Evolutionary conservation across 2,797 vertebrate species (phyloP).

Genomic region (Cheirogaleus major): DNA sequence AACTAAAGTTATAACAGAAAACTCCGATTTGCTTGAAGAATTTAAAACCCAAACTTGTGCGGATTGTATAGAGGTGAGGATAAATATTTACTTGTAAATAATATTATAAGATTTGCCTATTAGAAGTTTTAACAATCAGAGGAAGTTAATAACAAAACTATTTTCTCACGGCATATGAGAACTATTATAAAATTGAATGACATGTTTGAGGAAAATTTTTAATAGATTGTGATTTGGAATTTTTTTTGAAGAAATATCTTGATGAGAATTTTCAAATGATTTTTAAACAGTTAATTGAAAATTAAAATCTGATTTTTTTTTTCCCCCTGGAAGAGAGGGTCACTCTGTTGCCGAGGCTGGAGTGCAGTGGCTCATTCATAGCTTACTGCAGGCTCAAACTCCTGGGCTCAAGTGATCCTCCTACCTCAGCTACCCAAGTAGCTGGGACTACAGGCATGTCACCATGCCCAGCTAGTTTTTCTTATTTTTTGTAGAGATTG

Average conservation of each 20-base stretch:
- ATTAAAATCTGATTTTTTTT: neutral
- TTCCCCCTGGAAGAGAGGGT: neutral
- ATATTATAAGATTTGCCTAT: conserved; percentile 48
- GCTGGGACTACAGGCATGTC: neutral
- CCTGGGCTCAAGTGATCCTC: neutral
- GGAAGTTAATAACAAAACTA: neutral
- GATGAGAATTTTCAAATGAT: neutral
- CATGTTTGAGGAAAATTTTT: conserved; percentile 13
- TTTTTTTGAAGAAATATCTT: conserved; percentile 1
- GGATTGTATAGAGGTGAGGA: conserved; percentile 83
- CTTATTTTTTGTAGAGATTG: neutral
- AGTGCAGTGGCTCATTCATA: neutral
- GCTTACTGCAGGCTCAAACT: neutral
- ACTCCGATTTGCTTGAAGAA: conserved; percentile 82
- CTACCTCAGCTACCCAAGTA: neutral
- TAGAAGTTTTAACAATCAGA: neutral
- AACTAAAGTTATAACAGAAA: conserved; percentile 80
- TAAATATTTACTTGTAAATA: conserved; percentile 50
- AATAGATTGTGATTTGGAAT: conserved; percentile 37
- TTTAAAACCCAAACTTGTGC: conserved; percentile 77
- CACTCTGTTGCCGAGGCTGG: neutral
- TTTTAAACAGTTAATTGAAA: conserved; percentile 38
- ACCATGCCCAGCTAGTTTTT: neutral
- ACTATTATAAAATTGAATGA: neutral
- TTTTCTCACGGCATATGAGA: neutral